Evolutionary conservation across 37 sponge, comb jelly and placozoan genomes (phyloP), one percentile per base, ranked within the genome.

Genomic region (Beroe ovata): DNA sequence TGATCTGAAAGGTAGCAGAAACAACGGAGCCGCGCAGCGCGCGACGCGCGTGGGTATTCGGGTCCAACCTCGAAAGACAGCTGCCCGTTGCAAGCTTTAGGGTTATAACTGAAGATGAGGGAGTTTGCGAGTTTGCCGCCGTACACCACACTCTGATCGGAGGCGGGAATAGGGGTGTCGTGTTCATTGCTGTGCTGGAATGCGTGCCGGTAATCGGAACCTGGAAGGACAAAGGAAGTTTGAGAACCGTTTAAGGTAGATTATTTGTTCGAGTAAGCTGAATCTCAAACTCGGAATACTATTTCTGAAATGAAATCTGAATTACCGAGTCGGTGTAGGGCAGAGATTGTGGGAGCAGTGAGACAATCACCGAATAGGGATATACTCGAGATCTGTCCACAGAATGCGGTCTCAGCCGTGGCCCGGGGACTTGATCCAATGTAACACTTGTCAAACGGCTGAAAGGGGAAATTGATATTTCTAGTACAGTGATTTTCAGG

Each of bases 391-490:
- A 95, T 94, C 90, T 95, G 94, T 0, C 96, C 96, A 29, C 92
- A 92, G 90, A 95, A 95, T 35, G 91, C 89, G 23, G 90, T 72
- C 61, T 93, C 92, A 22, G 38, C 89, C 18, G 92, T 92, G 60
- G 93, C 91, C 21, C 81, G 42, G 18, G 94, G 96, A 64, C 92
- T 91, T 11, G 92, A 92, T 0, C 96, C 96, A 26, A 95, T 90
- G 89, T 93, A 95, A 54, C 96, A 95, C 91, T 95, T 95, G 90
- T 95, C 94, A 60, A 91, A 95, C 26, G 94, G 91, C 96, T 95
- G 71, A 0, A 90, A 14, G 18, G 33, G 54, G 54, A n/a, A n/a
- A n/a, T n/a, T n/a, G n/a, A n/a, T n/a, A n/a, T n/a, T n/a, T n/a
- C n/a, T n/a, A n/a, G n/a, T n/a, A n/a, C n/a, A n/a, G n/a, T n/a